Base-by-base conservation (phyloP, 2,797 vertebrate genomes). In the Lophius americanus region DNA sequence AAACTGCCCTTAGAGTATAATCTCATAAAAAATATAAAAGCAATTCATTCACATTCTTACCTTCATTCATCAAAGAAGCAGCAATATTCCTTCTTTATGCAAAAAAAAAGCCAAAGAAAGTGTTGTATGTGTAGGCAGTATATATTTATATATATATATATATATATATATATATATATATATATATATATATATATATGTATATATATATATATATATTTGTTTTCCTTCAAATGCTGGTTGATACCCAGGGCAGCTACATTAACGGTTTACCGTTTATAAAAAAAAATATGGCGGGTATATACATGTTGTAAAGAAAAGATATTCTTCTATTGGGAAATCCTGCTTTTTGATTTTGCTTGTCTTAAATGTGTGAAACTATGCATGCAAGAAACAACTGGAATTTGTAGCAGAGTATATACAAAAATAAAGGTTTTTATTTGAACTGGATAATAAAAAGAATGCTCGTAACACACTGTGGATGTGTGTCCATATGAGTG, bases 381-480 rank as follows among this genome's bases (percentile, higher is more conserved):
- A 90, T 93, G 92, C 93, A 94, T 94, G 93, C 85, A 57, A 85
- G 67, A 85, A 78, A 83, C 53, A 70, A 82, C 68, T 81, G 68
- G 73, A 44, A 78, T 90, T 91, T 92, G 91, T 92, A 90, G 88
- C 91, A 90, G 56, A 85, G 62, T 81, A 80, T 58, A 81, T 82
- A 67, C 10, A n/a, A 67, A 84, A 92, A 86, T 90, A 90, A 92
- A 93, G 73, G 14, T 81, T 88, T 90, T 88, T 85, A 83, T 79
- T 83, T 59, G 42, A 84, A 78, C 51, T 76, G 70, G 39, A 82
- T 48, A 9, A 41, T 10, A 64, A 4, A 52, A 8, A 36, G 9
- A 10, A 5, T 38, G 12, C 43, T 4, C 62, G 7, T 51, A 14
- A 2, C 54, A 39, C 3, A 23, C 9, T 32, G 47, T 49, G 36